Evolutionary conservation across 2,797 vertebrate genomes (phyloP).

Genomic region (Smutsia temminckii): DNA sequence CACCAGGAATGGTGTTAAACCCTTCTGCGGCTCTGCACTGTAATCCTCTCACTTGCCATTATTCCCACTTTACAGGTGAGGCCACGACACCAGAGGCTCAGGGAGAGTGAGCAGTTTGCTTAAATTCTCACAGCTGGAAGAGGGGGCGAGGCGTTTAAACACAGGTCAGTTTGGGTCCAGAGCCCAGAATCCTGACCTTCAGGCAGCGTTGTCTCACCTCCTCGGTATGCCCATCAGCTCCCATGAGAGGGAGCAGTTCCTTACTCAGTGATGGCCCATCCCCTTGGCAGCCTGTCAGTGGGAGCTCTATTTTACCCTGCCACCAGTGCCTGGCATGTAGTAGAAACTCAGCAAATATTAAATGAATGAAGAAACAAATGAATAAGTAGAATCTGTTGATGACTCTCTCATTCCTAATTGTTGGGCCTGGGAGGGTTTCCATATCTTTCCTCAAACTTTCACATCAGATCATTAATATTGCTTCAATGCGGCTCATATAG

Average conservation of each 20-base stretch:
- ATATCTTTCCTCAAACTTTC: background rate
- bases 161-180: background rate
- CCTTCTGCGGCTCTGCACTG: background rate
- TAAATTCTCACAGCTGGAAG: background rate
- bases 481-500: too few species aligned
- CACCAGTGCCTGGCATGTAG: background rate
- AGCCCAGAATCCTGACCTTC: background rate
- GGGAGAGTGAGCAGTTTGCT: background rate
- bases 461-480: background rate
- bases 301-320: background rate
- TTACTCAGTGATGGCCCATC: too few species aligned
- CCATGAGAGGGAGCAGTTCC: fast-evolving
- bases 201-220: too few species aligned
- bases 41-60: background rate
- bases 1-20: background rate
- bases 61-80: background rate
- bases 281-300: too few species aligned
- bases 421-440: background rate
- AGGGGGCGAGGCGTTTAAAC: background rate
- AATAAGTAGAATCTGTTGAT: background rate
- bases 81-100: background rate
- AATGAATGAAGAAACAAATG: background rate
- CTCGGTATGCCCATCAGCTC: fast-evolving
- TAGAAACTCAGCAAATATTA: background rate
- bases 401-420: background rate